These are phyloP conservation scores for Hydractinia echinata DNA, from an alignment of 30 jellyfish, hydroid and myxozoan genomes.

Conservation along the genomic window DNA sequence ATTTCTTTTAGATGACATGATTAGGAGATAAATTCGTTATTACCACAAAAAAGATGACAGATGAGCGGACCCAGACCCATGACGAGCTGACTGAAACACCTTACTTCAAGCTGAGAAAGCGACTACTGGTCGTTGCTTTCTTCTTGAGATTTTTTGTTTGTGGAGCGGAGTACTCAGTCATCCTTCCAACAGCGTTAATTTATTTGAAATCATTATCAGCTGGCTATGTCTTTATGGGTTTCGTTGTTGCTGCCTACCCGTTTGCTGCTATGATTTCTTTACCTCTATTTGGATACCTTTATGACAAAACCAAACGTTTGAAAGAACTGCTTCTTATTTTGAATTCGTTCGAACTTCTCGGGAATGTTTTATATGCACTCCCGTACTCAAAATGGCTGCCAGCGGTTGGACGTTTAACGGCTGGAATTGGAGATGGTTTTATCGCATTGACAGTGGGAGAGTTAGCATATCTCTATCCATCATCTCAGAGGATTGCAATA, in stretches of 20 bases:
- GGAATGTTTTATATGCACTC: constrained; percentile 36
- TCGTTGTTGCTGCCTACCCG: constrained; percentile 42
- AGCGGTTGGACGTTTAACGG: constrained; percentile 36
- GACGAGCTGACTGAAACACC: background rate
- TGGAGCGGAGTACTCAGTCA: constrained; percentile 49
- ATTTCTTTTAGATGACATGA: too few relatives aligned
- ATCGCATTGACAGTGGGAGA: constrained; percentile 38
- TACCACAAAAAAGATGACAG: background rate
- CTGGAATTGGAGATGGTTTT: constrained; percentile 52
- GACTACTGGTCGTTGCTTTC: constrained; percentile 20
- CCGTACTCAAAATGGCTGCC: constrained; percentile 39
- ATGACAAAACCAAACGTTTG: constrained; percentile 38
- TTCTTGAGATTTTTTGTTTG: constrained; percentile 23
- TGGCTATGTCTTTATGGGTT: constrained; percentile 18
- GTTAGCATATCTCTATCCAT: constrained; percentile 24
- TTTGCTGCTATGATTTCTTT: constrained; percentile 33
- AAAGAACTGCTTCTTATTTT: constrained; percentile 28
- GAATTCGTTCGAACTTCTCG: constrained; percentile 32
- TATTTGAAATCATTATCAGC: constrained; percentile 34
- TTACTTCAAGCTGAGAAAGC: constrained; percentile 10
- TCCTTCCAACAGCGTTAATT: constrained; percentile 28
- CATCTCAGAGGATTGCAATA: constrained; percentile 21
- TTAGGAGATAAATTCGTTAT: too few relatives aligned
- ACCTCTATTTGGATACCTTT: constrained; percentile 34
- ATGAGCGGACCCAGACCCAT: background rate